Conservation (phyloP, 2,888 invertebrate genomes). For the Brassicogethes aeneus region DNA sequence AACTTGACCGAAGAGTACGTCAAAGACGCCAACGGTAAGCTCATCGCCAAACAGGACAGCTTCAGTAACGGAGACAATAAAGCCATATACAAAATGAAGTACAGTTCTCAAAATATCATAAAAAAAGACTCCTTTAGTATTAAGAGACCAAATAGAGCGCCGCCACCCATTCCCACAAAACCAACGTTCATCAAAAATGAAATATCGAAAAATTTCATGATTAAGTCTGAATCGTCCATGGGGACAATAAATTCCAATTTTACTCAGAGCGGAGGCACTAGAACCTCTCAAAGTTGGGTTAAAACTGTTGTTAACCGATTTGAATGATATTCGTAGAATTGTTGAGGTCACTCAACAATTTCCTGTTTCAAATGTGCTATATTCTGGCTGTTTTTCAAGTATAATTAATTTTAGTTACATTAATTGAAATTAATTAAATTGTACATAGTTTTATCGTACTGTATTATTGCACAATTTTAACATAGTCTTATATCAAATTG, state of each 20-base stretch:
- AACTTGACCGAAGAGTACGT: constrained; percentile 33
- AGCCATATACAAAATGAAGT: constrained; percentile 10
- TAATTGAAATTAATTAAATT: constrained; percentile 12
- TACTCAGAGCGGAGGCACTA: constrained; percentile 6
- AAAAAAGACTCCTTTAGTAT: constrained; percentile 8
- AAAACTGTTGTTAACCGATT: constrained; percentile 66
- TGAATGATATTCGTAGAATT: constrained; percentile 42
- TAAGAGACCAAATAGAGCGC: constrained; percentile 43
- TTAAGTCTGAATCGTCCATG: constrained; percentile 5
- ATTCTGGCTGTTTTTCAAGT: constrained; percentile 23
- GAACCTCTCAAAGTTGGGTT: constrained; percentile 54
- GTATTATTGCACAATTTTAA: constrained; percentile 14
- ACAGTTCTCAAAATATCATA: constrained; percentile 1
- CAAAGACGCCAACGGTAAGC: constrained; percentile 27
- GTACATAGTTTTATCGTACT: constrained; percentile 6
- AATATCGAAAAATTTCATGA: not conserved
- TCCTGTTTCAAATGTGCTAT: constrained; percentile 21
- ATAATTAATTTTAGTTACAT: constrained; percentile 12
- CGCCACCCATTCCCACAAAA: constrained; percentile 59
- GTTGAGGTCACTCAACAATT: constrained; percentile 1
- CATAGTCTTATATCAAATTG: constrained; percentile 2
- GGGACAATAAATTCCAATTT: constrained; percentile 10
- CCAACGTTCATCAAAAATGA: constrained; percentile 33
- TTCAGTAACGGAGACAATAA: constrained; percentile 23
- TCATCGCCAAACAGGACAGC: constrained; percentile 29